phyloP scores from a whole-genome alignment of 2,113 vertebrate genomes.

The Shinisaurus crocodilurus region DNA sequence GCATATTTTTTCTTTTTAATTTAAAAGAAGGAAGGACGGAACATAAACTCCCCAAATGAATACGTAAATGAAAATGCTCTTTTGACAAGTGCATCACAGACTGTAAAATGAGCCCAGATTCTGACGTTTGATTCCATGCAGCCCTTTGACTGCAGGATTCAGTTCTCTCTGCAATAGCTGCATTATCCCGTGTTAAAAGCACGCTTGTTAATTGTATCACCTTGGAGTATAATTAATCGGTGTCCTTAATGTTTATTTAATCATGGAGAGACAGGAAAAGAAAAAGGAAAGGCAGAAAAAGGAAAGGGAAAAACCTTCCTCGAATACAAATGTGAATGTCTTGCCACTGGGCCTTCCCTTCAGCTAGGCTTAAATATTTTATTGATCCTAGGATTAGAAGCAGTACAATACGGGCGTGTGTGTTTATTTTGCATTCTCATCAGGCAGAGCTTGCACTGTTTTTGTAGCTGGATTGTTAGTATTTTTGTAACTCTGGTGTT shows the following conservation, averaged over 20 bases:
- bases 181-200: background rate
- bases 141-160: too few relatives aligned
- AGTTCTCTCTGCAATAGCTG: background rate
- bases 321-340: fast-evolving
- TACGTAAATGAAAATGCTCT: background rate
- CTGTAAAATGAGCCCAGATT: background rate
- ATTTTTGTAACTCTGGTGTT: background rate
- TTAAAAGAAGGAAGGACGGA: too few relatives aligned
- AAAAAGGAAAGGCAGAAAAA: background rate
- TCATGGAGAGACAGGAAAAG: conserved; percentile 4
- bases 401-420: fast-evolving
- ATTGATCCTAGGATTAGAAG: fast-evolving
- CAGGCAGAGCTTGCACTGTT: fast-evolving
- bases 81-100: background rate
- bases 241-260: conserved; percentile 7
- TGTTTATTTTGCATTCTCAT: fast-evolving
- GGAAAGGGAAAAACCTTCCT: background rate
- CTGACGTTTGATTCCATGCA: background rate
- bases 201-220: background rate
- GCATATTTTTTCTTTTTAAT: too few relatives aligned
- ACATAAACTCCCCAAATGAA: background rate
- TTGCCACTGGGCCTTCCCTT: background rate
- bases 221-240: background rate
- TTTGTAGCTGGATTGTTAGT: background rate
- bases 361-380: background rate